Evolutionary conservation across 2,113 vertebrate species (phyloP), one percentile per base, ranked within the genome.

Genomic region (Pao palembangensis): DNA sequence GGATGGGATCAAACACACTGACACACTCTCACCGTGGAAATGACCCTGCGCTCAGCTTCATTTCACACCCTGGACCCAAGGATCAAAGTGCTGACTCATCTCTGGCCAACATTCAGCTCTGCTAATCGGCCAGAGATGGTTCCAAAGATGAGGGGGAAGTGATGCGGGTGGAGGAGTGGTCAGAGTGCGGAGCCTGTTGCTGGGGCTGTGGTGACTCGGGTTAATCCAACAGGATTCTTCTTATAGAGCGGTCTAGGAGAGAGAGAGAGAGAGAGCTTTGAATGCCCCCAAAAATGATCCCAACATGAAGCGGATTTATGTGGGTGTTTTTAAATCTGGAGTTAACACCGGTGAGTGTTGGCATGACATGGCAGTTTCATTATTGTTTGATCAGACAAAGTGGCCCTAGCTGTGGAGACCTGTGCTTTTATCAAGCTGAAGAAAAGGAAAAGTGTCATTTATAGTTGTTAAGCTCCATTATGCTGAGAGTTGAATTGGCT

Each of bases 41-140:
- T 83, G 79, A 78, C 79, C 69, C 79, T 44, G 71, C 69, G 75
- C 84, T 85, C 81, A 79, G 83, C 80, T 82, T 74, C 67, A 72
- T 85, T 83, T 80, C 68, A 78, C 76, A 73, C 41, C 1, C 60
- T 38, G 47, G 70, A 76, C 58, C 74, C 42, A 47, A 68, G 66
- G 80, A 84, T 75, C 67, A 80, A 84, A 84, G 60, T 60, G 86
- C 88, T 86, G 84, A 87, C 72, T 84, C 85, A 83, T 82, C 62
- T 57, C 76, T 88, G 78, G 82, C 79, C 66, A 63, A 51, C 51
- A 4, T 61, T 74, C 68, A 71, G 70, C 49, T 72, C 55, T 72
- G 64, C 67, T 81, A 83, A 84, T 81, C 58, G 50, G 69, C 67
- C 68, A 75, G 43, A 62, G 55, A 73, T 63, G 20, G 70, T 80